Conservation (phyloP, 1,140 invertebrate species). For the Solenopsis fugax region DNA sequence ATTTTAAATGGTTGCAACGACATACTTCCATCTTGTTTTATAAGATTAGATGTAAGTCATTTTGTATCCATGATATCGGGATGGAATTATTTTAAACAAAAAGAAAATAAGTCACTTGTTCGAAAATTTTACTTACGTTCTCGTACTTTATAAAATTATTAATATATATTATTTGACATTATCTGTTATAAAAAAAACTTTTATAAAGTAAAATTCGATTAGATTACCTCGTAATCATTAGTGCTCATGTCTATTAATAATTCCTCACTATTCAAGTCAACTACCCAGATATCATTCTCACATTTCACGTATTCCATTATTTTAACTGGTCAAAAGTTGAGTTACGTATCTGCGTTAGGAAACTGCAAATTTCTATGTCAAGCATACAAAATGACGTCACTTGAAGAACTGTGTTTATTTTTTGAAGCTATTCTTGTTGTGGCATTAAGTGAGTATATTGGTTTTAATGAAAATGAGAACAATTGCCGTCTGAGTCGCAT, state of each 20-base stretch:
- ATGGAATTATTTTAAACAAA: background rate
- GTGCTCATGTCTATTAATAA: slow-evolving; percentile 82
- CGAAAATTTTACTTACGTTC: background rate
- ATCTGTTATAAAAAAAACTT: slow-evolving; percentile 12
- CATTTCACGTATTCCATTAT: slow-evolving; percentile 96
- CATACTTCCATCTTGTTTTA: background rate
- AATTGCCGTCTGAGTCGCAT: background rate
- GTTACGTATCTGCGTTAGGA: slow-evolving; percentile 93
- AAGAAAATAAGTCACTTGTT: background rate
- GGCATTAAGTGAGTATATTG: background rate
- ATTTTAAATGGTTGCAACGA: background rate
- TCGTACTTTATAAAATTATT: slow-evolving; percentile 87
- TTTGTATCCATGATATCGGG: background rate
- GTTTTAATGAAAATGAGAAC: background rate
- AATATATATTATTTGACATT: slow-evolving; percentile 46
- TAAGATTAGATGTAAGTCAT: slow-evolving; percentile 5
- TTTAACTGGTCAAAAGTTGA: slow-evolving; percentile 95
- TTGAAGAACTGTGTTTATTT: background rate
- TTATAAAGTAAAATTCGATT: slow-evolving; percentile 7
- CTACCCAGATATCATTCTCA: slow-evolving; percentile 90
- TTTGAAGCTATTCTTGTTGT: background rate
- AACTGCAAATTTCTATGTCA: slow-evolving; percentile 86
- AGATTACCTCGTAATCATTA: slow-evolving; percentile 84
- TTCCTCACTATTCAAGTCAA: slow-evolving; percentile 87
- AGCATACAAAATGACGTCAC: background rate